phyloP scores from a whole-genome alignment of 2,797 vertebrate species.

The Syngnathus acus region DNA sequence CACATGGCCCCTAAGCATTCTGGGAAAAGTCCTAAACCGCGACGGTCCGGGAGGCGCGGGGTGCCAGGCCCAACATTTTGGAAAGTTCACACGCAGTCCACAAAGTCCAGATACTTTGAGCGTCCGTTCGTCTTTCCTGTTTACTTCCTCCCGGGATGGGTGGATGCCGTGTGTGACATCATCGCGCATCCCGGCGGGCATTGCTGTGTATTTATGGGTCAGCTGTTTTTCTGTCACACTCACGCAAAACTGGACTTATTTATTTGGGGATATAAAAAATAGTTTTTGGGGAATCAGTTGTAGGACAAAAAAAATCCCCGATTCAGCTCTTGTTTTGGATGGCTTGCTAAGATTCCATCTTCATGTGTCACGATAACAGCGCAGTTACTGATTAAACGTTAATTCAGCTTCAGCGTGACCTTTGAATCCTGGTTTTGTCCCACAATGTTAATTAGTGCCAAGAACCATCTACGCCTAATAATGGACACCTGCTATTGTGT shows the following conservation, averaged over 20 bases:
- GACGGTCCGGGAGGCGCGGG: conserved; percentile 17
- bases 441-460: background rate
- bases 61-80: conserved; percentile 13
- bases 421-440: background rate
- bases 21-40: conserved; percentile 40
- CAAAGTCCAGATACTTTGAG: background rate
- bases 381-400: background rate
- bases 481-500: background rate
- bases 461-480: background rate
- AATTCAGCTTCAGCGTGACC: background rate
- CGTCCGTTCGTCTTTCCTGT: background rate
- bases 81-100: conserved; percentile 8
- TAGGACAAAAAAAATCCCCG: no score
- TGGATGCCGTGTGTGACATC: background rate
- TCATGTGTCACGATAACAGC: background rate
- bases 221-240: conserved; percentile 21
- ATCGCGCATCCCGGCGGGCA: conserved; percentile 2
- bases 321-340: no score
- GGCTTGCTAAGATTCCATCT: no score
- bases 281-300: no score
- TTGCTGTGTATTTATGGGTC: conserved; percentile 15
- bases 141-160: background rate
- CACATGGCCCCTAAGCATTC: conserved; percentile 59
- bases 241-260: conserved; percentile 30
- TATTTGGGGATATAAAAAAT: conserved; percentile 6